Evolutionary conservation across 2,113 vertebrate species (phyloP), one percentile per base, ranked within the genome.

Genomic region (Megaleporinus macrocephalus): DNA sequence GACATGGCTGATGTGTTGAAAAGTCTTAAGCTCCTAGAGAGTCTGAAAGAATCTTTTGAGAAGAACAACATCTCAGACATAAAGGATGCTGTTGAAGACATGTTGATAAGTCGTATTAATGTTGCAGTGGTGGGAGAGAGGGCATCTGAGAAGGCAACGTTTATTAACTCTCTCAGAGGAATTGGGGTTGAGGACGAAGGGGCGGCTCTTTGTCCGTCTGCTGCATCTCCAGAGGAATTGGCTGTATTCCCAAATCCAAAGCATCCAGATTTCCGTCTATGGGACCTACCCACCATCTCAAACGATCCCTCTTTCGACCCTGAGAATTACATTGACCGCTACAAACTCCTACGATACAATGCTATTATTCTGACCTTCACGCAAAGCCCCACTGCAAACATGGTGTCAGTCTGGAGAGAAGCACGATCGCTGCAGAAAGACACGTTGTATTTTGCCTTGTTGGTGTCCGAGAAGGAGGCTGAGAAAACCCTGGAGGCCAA

Each of bases 41-140:
- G 75, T 4, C 90, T 94, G 6, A 93, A 93, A 81, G 91, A 93
- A 63, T 93, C 92, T 5, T 87, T 93, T 6, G 93, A 93, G 24
- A 91, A 29, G 78, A 93, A 92, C 33, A 92, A 88, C 66, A 81
- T 94, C 68, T 90, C 93, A 9, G 92, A 94, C 15, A 90, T 94
- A 33, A 93, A 81, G 70, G 91, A 92, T n/a, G 86, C 92, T n/a
- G 79, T 94, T 76, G 92, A 93, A 83, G 91, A 94, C 84, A 91
- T 94, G 73, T 84, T 94, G 26, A 92, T 93, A 80, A 93, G 92
- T 79, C 86, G 91, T 78, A 89, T 93, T 59, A 93, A 93, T 57
- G 68, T 93, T 9, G 93, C 87, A 7, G 78, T 93, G 15, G 71
- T 82, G 1, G 92, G 93, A 0, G 88, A 90, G 13, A 88, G 89